These are phyloP conservation scores for Strigamia crassipes DNA, from an alignment of 2,888 invertebrate species.

Conservation along the genomic window DNA sequence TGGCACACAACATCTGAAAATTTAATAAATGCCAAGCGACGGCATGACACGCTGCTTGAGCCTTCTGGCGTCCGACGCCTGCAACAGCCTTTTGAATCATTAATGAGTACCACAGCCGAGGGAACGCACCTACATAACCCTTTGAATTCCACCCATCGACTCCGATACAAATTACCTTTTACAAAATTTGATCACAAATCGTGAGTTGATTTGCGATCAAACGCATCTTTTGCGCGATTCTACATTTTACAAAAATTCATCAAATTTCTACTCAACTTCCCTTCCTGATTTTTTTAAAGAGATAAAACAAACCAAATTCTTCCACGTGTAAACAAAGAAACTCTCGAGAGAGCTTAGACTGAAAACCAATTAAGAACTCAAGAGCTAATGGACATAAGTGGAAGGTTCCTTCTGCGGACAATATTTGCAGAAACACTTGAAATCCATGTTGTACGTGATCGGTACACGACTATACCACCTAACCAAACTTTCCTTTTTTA, in stretches of 20 bases:
- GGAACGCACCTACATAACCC: slow-evolving; percentile 29
- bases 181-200: slow-evolving; percentile 13
- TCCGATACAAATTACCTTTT: slow-evolving; percentile 36
- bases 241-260: neutral
- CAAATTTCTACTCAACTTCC: neutral
- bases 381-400: slow-evolving; percentile 27
- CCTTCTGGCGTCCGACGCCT: slow-evolving; percentile 43
- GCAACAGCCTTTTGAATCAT: slow-evolving; percentile 43
- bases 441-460: neutral
- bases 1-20: slow-evolving; percentile 44
- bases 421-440: slow-evolving; percentile 25
- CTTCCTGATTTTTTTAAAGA: neutral
- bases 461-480: neutral
- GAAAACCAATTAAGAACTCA: neutral
- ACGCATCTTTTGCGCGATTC: neutral
- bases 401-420: slow-evolving; percentile 5
- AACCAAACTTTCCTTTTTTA: neutral
- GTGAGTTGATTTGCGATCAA: neutral
- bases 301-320: neutral
- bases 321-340: slow-evolving; percentile 13
- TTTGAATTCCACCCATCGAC: slow-evolving; percentile 13
- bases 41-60: slow-evolving; percentile 39
- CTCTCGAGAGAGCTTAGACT: neutral
- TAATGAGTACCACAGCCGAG: slow-evolving; percentile 41
- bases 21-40: slow-evolving; percentile 44